Percentiles rank a stretch among this genome's conserved stretches.
These are phyloP conservation scores for Phasianus colchicus DNA, from an alignment of 2,113 vertebrate genomes.

Conservation along the genomic window DNA sequence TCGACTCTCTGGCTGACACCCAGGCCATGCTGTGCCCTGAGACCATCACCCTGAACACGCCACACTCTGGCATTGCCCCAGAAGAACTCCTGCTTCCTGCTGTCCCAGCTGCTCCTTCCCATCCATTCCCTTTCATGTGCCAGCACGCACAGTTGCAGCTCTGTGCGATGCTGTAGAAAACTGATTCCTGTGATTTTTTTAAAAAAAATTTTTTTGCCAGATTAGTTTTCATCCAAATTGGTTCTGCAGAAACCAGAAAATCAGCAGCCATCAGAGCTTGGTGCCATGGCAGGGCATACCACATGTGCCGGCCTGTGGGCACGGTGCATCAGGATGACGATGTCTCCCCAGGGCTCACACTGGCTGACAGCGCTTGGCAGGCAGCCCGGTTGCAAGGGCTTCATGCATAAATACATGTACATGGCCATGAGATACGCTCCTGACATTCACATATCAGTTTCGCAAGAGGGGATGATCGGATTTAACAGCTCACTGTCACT, in stretches of 20 bases:
- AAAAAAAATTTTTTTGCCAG: not conserved
- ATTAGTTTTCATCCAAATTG: constrained; percentile 55
- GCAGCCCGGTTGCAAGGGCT: not conserved
- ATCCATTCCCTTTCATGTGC: not conserved
- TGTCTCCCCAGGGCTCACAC: constrained; percentile 11
- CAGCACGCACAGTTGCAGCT: constrained; percentile 12
- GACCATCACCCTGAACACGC: constrained; percentile 3
- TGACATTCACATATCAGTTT: not conserved
- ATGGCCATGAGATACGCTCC: not conserved
- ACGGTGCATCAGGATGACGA: not conserved
- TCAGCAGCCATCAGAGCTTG: not conserved
- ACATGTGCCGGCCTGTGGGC: not conserved
- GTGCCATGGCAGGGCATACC: not conserved
- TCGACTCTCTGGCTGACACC: not conserved
- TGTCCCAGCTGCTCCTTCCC: constrained; percentile 48
- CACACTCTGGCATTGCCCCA: not conserved
- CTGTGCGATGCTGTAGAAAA: constrained; percentile 26
- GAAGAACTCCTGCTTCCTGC: constrained; percentile 38
- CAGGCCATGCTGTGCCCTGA: not conserved
- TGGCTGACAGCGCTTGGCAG: constrained; percentile 5
- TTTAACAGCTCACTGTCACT: not conserved
- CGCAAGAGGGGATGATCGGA: not conserved
- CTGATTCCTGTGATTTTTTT: not conserved
- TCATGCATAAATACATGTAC: not conserved
- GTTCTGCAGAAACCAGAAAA: constrained; percentile 56